Evolutionary conservation across 2,888 invertebrate genomes (phyloP).

Genomic region (Epinotia demarniana): DNA sequence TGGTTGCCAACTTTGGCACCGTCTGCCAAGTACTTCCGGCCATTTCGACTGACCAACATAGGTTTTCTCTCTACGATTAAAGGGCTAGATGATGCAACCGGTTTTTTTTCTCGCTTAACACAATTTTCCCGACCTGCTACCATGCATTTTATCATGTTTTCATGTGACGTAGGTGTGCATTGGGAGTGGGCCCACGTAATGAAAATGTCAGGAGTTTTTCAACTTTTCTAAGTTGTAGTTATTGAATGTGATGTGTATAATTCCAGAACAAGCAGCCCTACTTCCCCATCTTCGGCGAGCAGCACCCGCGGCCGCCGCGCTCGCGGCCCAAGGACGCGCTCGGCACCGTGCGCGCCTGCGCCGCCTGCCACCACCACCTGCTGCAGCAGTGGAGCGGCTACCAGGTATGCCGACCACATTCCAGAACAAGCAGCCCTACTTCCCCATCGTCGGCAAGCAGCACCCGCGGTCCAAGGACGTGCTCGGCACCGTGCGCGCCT

Average conservation of each 20-base stretch:
- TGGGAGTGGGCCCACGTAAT: no score
- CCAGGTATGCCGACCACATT: constrained; percentile 75
- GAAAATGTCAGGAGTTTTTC: no score
- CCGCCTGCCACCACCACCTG: constrained; percentile 93
- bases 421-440: constrained; percentile 87
- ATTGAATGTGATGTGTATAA: not conserved
- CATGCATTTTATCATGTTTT: no score
- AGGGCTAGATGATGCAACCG: no score
- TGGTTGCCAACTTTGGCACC: no score
- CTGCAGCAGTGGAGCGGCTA: constrained; percentile 95
- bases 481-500: constrained; percentile 91
- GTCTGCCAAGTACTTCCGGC: no score
- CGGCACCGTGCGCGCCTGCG: constrained; percentile 92
- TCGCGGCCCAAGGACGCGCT: constrained; percentile 94
- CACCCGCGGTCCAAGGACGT: constrained; percentile 95
- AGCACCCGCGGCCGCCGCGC: constrained; percentile 93
- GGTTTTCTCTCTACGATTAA: no score
- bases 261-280: constrained; percentile 85
- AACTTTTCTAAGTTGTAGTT: no score
- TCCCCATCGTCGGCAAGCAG: constrained; percentile 89
- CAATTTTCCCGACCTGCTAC: no score
- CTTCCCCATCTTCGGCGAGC: constrained; percentile 90
- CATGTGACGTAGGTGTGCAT: no score
- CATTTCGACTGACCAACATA: no score
- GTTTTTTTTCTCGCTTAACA: no score